Conservation (phyloP, 2,888 invertebrate genomes). For the Hemicrepidius hirtus region DNA sequence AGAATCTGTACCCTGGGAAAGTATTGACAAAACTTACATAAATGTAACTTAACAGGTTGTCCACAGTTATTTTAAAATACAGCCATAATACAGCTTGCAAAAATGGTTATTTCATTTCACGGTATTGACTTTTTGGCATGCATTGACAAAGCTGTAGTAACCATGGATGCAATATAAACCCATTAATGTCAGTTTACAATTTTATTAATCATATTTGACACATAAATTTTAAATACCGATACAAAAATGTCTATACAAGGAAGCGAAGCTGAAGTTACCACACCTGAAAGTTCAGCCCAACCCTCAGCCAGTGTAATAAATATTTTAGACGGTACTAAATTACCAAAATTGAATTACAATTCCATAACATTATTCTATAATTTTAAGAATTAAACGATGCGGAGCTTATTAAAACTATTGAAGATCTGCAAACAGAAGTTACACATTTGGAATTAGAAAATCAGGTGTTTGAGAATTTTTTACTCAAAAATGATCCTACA, state of each 20-base stretch:
- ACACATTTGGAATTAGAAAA: constrained; percentile 61
- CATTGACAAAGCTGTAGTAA: too few relatives aligned
- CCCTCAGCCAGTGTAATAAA: constrained; percentile 22
- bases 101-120: too few relatives aligned
- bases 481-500: constrained; percentile 59
- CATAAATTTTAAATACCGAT: not conserved
- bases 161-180: too few relatives aligned
- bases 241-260: constrained; percentile 16
- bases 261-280: not conserved
- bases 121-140: too few relatives aligned
- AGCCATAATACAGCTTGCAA: too few relatives aligned
- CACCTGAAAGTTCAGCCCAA: not conserved
- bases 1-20: too few relatives aligned
- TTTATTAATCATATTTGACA: constrained; percentile 1
- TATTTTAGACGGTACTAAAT: constrained; percentile 29
- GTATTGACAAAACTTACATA: too few relatives aligned
- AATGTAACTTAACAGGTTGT: too few relatives aligned
- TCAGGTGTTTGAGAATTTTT: constrained; percentile 59
- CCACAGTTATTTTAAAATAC: too few relatives aligned
- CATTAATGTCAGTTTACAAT: too few relatives aligned
- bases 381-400: constrained; percentile 57
- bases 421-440: constrained; percentile 55
- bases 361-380: not conserved
- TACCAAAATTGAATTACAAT: not conserved
- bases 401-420: constrained; percentile 56